Evolutionary conservation across 2,888 invertebrate species (phyloP).

Genomic region (Chymomyza procnemis): DNA sequence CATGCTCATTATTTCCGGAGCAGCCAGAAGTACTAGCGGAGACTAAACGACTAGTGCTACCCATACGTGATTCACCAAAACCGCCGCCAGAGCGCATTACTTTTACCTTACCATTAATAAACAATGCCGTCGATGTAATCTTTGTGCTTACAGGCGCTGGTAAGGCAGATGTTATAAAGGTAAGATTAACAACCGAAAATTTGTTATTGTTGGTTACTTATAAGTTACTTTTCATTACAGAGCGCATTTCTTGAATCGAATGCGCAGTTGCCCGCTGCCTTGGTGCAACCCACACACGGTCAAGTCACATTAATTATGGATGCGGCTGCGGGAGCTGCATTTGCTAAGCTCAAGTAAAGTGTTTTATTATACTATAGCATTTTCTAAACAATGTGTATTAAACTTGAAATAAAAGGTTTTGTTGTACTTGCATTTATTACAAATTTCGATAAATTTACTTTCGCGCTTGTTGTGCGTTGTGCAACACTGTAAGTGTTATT

Average conservation of each 20-base stretch:
- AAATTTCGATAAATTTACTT: background rate
- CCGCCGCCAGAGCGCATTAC: conserved; percentile 95
- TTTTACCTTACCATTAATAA: conserved; percentile 93
- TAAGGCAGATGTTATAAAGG: conserved; percentile 94
- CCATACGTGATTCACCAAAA: conserved; percentile 96
- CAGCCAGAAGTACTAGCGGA: conserved; percentile 84
- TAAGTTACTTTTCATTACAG: conserved; percentile 80
- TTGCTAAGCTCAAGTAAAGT: background rate
- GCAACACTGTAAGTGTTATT: background rate
- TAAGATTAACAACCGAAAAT: conserved; percentile 73
- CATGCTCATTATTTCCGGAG: conserved; percentile 96
- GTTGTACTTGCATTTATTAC: background rate
- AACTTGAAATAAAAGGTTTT: background rate
- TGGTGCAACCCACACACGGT: conserved; percentile 79
- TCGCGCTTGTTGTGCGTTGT: background rate
- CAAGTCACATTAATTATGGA: conserved; percentile 44
- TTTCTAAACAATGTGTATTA: background rate
- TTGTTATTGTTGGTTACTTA: background rate
- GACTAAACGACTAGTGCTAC: conserved; percentile 84
- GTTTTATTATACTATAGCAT: background rate
- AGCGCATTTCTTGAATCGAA: conserved; percentile 87
- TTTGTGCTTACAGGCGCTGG: conserved; percentile 91
- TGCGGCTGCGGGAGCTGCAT: conserved; percentile 30
- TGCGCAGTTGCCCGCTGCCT: conserved; percentile 84
- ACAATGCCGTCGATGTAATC: conserved; percentile 89